These are phyloP conservation scores for Eueides isabella DNA, from an alignment of 1,140 invertebrate genomes.

Conservation along the genomic window DNA sequence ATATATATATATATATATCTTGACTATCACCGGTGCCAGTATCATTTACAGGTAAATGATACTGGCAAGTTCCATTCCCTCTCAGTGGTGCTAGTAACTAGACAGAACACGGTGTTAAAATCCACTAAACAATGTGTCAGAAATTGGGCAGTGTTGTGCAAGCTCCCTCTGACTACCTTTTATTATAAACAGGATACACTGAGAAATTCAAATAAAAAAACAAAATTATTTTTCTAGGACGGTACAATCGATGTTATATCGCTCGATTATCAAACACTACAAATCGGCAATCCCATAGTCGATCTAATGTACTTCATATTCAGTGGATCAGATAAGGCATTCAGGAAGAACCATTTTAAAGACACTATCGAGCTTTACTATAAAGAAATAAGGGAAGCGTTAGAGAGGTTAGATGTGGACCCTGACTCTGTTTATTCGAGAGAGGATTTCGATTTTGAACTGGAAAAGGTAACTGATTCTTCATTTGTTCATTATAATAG, in stretches of 20 bases:
- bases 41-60: too few relatives aligned
- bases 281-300: constrained; percentile 74
- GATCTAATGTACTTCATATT: constrained; percentile 83
- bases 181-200: too few relatives aligned
- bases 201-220: too few relatives aligned
- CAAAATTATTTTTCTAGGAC: constrained; percentile 48
- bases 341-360: constrained; percentile 70
- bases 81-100: too few relatives aligned
- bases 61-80: too few relatives aligned
- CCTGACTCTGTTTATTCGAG: constrained; percentile 46
- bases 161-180: too few relatives aligned
- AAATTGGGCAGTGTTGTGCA: too few relatives aligned
- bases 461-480: constrained; percentile 47
- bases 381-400: constrained; percentile 54
- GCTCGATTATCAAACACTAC: constrained; percentile 82
- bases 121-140: too few relatives aligned
- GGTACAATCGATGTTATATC: constrained; percentile 61
- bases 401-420: constrained; percentile 47
- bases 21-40: too few relatives aligned
- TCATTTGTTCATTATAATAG: too few relatives aligned
- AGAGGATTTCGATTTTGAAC: constrained; percentile 51
- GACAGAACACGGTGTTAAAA: too few relatives aligned
- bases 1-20: too few relatives aligned
- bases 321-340: constrained; percentile 73
- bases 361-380: constrained; percentile 78